These are phyloP conservation scores for Solea solea DNA, from an alignment of 2,113 vertebrate species.

Conservation along the genomic window DNA sequence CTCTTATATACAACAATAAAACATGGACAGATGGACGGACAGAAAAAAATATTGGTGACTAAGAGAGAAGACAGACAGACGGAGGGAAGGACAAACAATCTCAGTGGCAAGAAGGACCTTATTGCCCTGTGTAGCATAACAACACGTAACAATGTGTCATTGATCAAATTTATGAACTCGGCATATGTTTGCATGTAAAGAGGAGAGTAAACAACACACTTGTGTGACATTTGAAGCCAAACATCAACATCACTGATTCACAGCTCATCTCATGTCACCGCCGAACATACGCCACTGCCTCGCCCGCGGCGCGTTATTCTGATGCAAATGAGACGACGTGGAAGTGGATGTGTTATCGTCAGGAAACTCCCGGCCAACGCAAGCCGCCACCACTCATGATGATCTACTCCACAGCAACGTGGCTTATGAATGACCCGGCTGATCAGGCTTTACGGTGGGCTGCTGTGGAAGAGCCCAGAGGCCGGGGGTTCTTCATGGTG, in stretches of 20 bases:
- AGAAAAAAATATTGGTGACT: no score
- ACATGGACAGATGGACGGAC: no score
- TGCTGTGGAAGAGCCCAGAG: slow-evolving; percentile 30
- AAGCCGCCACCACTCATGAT: slow-evolving; percentile 31
- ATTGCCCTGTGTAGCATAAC: background rate
- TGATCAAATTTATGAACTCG: slow-evolving; percentile 20
- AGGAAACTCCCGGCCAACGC: slow-evolving; percentile 24
- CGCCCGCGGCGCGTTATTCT: slow-evolving; percentile 31
- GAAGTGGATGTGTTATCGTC: slow-evolving; percentile 33
- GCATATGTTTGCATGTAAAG: slow-evolving; percentile 5
- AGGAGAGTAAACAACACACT: slow-evolving; percentile 21
- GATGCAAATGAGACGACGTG: slow-evolving; percentile 61
- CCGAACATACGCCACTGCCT: slow-evolving; percentile 52
- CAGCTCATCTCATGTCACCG: slow-evolving; percentile 28
- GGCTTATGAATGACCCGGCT: slow-evolving; percentile 51
- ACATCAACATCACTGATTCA: slow-evolving; percentile 52
- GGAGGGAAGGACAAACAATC: no score
- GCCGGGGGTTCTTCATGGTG: slow-evolving; percentile 25
- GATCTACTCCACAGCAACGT: slow-evolving; percentile 42
- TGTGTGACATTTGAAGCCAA: slow-evolving; percentile 44
- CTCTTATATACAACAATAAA: no score
- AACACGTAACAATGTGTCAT: slow-evolving; percentile 1
- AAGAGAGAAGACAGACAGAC: no score
- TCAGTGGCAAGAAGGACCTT: no score
- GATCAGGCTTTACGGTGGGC: slow-evolving; percentile 31